These are phyloP conservation scores for Seira musarum DNA, from an alignment of 2,888 invertebrate genomes.

Conservation along the genomic window DNA sequence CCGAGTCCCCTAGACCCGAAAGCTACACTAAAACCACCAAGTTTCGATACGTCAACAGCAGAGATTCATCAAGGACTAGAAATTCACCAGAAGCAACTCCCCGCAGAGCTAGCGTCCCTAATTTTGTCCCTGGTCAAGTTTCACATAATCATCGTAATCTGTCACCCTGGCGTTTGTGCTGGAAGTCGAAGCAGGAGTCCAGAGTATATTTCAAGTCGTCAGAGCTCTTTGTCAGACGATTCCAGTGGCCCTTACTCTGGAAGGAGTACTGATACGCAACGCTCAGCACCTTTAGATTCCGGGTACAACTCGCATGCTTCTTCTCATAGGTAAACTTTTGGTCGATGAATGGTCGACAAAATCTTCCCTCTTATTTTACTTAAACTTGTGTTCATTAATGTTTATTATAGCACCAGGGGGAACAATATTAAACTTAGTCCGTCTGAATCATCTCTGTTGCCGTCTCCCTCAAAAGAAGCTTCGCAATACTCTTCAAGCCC, in stretches of 20 bases:
- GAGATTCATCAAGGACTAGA: slow-evolving; percentile 47
- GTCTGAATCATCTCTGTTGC: slow-evolving; percentile 36
- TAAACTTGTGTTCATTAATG: background rate
- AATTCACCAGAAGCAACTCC: slow-evolving; percentile 61
- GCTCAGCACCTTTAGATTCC: slow-evolving; percentile 54
- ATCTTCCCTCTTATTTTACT: background rate
- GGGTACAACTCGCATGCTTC: slow-evolving; percentile 35
- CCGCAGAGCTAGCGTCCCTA: slow-evolving; percentile 67
- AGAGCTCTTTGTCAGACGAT: slow-evolving; percentile 69
- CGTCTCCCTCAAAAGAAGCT: slow-evolving; percentile 38
- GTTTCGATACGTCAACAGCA: slow-evolving; percentile 54
- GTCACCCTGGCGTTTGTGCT: slow-evolving; percentile 26
- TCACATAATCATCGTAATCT: slow-evolving; percentile 44
- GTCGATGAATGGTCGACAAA: background rate
- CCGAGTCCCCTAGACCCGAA: slow-evolving; percentile 60
- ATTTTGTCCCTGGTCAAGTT: slow-evolving; percentile 60
- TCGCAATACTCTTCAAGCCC: slow-evolving; percentile 27
- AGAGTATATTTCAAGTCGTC: slow-evolving; percentile 67
- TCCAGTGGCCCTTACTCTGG: slow-evolving; percentile 68
- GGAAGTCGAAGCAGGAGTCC: slow-evolving; percentile 65
- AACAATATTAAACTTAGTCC: slow-evolving; percentile 45
- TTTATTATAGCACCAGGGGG: slow-evolving; percentile 38
- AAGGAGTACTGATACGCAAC: slow-evolving; percentile 63
- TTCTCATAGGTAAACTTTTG: background rate
- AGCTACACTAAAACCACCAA: slow-evolving; percentile 43